phyloP scores from a whole-genome alignment of 2,888 invertebrate genomes.

The Caradrina kadenii region DNA sequence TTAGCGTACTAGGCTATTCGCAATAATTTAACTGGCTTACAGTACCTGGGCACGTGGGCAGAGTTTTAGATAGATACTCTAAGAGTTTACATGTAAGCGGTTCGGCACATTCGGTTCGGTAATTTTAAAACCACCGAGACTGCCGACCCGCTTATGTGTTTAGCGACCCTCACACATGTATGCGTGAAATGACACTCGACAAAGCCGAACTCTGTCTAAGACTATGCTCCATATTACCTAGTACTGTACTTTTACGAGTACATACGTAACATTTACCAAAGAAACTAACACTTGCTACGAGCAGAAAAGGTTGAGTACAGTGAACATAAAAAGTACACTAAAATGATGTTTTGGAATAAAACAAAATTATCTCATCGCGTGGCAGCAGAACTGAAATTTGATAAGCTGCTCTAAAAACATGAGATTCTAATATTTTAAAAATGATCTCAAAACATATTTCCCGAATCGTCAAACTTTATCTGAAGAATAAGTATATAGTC shows the following conservation, averaged over 20 bases:
- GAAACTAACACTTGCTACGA: background rate
- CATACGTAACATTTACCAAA: conserved; percentile 27
- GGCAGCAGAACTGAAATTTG: conserved; percentile 41
- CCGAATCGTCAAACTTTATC: background rate
- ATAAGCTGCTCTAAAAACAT: conserved; percentile 25
- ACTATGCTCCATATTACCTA: background rate
- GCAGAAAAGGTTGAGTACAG: conserved; percentile 5
- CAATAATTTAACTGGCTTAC: background rate
- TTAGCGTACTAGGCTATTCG: background rate
- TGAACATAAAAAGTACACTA: background rate
- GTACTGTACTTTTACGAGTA: background rate
- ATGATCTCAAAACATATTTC: conserved; percentile 42
- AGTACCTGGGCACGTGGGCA: too few species aligned
- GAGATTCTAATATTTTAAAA: conserved; percentile 1
- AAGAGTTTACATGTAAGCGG: too few species aligned
- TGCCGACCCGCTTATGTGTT: too few species aligned
- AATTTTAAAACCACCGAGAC: too few species aligned
- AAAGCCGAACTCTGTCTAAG: background rate
- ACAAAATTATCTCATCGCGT: conserved; percentile 3
- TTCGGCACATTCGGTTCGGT: too few species aligned
- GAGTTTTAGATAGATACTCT: too few species aligned
- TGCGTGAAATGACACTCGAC: background rate
- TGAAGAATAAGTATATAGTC: background rate
- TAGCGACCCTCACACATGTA: too few species aligned
- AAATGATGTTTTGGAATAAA: background rate